Evolutionary conservation across 2,113 vertebrate genomes (phyloP), one percentile per base, ranked within the genome.

Genomic region (Tauraco erythrolophus): DNA sequence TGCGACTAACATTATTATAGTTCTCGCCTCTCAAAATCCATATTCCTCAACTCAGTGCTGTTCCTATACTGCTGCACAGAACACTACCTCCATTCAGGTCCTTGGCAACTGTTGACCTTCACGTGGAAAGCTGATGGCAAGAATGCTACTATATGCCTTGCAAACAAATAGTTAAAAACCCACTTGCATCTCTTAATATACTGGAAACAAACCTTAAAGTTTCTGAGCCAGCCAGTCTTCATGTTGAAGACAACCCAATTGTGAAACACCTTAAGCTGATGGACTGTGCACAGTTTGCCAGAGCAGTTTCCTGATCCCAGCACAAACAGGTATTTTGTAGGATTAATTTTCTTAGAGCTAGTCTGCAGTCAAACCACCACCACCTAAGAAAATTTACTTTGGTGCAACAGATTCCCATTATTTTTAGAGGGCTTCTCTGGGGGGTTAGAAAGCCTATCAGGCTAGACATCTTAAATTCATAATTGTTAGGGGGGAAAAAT

Each of bases 21-120:
- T 6, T 6, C 9, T 71, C 5, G 4, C 41, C 24, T 61, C 61
- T 41, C n/a, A 82, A 62, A 77, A 35, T 46, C 53, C 12, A 8
- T 43, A 27, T 50, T 66, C 35, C 56, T 79, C 80, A 79, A 45
- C 30, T n/a, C 57, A 0, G 0, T 8, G 15, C 57, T 71, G 13
- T 18, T 81, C 53, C 78, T 78, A 39, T 14, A 89, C 3, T 60
- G 48, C 24, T 68, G 43, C 43, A 68, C 15, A 79, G 39, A 68
- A 46, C 56, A 46, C 9, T 15, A 13, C 19, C 21, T 82, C 56
- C 19, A 24, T 68, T 72, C 70, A 35, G 48, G 48, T 31, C 61
- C 53, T n/a, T 28, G 28, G 37, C 23, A 75, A 81, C 39, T 56
- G 8, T 2, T 87, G 64, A 66, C 27, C 39, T 75, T 75, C 51